Evolutionary conservation across 1,140 invertebrate genomes (phyloP).

Genomic region (Drosophila willistoni): DNA sequence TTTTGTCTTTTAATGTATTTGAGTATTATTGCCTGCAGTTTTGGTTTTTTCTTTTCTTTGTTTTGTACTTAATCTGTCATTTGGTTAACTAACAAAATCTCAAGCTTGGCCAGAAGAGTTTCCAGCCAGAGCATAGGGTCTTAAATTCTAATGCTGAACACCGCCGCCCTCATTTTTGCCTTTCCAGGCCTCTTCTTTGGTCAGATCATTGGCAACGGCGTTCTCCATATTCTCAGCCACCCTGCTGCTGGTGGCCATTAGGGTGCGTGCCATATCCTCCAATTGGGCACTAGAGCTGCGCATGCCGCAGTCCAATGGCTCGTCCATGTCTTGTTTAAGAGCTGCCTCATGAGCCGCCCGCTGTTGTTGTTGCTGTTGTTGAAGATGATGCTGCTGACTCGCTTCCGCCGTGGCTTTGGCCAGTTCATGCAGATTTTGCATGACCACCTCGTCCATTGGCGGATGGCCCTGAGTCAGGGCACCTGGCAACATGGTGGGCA

Average conservation of each 20-base stretch:
- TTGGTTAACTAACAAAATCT: slow-evolving; percentile 19
- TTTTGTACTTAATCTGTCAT: slow-evolving; percentile 66
- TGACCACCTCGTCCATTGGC: slow-evolving; percentile 64
- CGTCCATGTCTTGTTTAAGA: slow-evolving; percentile 57
- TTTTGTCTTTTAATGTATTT: slow-evolving; percentile 58
- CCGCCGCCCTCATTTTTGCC: slow-evolving; percentile 61
- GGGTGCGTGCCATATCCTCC: slow-evolving; percentile 63
- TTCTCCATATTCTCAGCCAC: slow-evolving; percentile 32
- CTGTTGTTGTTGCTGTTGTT: slow-evolving; percentile 21
- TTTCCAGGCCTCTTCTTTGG: slow-evolving; percentile 66
- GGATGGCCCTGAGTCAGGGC: slow-evolving; percentile 45
- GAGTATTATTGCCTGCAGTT: slow-evolving; percentile 76
- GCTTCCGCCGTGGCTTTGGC: slow-evolving; percentile 69
- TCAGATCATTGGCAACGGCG: slow-evolving; percentile 43
- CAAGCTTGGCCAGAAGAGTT: background rate
- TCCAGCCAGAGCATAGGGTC: background rate
- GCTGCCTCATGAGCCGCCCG: slow-evolving; percentile 30
- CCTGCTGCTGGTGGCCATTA: slow-evolving; percentile 54
- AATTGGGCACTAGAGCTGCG: slow-evolving; percentile 49
- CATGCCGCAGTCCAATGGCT: slow-evolving; percentile 69
- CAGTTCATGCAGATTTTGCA: slow-evolving; percentile 69
- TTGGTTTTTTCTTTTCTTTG: slow-evolving; percentile 29
- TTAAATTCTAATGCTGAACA: slow-evolving; percentile 43
- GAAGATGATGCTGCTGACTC: slow-evolving; percentile 50
- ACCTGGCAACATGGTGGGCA: slow-evolving; percentile 53